phyloP scores from a whole-genome alignment of 2,888 invertebrate species.

The Thera obeliscata region DNA sequence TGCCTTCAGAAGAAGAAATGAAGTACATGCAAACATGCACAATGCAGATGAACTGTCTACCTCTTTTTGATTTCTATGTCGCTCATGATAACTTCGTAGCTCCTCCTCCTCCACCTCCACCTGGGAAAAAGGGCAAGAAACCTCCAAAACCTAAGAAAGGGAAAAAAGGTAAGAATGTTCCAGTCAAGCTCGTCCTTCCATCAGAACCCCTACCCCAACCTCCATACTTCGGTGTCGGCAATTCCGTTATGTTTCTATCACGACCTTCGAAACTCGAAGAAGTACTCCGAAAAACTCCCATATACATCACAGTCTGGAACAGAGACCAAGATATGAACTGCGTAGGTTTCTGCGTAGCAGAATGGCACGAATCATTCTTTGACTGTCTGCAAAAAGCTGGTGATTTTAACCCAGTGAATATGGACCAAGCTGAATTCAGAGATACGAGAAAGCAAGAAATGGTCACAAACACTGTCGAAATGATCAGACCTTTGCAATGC shows the following conservation, averaged over 20 bases:
- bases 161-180: slow-evolving; percentile 57
- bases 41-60: slow-evolving; percentile 74
- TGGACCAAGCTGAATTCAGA: slow-evolving; percentile 72
- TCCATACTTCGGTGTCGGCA: slow-evolving; percentile 78
- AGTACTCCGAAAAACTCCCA: slow-evolving; percentile 67
- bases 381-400: slow-evolving; percentile 64
- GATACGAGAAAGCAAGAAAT: slow-evolving; percentile 67
- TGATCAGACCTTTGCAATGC: slow-evolving; percentile 66
- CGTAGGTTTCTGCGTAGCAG: slow-evolving; percentile 66
- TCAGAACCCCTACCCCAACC: slow-evolving; percentile 78
- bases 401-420: slow-evolving; percentile 69
- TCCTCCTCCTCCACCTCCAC: slow-evolving; percentile 73
- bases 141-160: slow-evolving; percentile 58
- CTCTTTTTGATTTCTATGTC: slow-evolving; percentile 74
- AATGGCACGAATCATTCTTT: slow-evolving; percentile 75
- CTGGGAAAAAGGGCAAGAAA: slow-evolving; percentile 58
- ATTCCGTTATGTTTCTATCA: slow-evolving; percentile 72
- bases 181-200: slow-evolving; percentile 63
- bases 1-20: slow-evolving; percentile 78
- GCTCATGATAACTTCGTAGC: slow-evolving; percentile 79
- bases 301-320: slow-evolving; percentile 77
- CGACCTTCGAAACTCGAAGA: slow-evolving; percentile 74
- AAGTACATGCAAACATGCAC: slow-evolving; percentile 78
- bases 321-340: slow-evolving; percentile 75
- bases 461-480: slow-evolving; percentile 71